Conservation (phyloP, 2,888 invertebrate genomes). For the Drosophila macrospina region DNA sequence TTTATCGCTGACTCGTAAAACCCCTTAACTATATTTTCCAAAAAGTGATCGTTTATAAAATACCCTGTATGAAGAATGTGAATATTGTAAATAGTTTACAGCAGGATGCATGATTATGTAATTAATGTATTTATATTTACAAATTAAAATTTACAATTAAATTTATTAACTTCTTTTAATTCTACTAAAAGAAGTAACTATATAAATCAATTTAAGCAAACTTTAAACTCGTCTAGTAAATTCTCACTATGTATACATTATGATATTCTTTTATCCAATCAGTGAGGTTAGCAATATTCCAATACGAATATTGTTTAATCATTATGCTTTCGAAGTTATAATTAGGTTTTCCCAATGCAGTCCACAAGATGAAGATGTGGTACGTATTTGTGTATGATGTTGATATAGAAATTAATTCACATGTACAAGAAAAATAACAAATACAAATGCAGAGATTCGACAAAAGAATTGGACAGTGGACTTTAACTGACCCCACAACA, state of each 20-base stretch:
- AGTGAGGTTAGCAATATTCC: too few species aligned
- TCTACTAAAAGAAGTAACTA: too few species aligned
- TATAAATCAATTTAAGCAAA: too few species aligned
- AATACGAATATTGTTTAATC: neutral
- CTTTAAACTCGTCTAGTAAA: too few species aligned
- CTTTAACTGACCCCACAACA: slow-evolving; percentile 7
- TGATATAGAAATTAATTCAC: neutral
- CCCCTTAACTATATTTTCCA: neutral
- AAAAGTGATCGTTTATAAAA: neutral
- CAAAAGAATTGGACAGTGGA: slow-evolving; percentile 22
- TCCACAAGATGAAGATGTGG: neutral
- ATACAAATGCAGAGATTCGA: slow-evolving; percentile 8
- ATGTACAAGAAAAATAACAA: slow-evolving; percentile 4
- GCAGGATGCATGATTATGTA: too few species aligned
- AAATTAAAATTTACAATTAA: too few species aligned
- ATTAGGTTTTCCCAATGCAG: neutral
- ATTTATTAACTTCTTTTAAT: too few species aligned
- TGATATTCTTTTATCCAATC: too few species aligned
- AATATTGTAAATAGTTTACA: neutral
- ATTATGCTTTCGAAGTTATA: neutral
- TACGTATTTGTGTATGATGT: neutral
- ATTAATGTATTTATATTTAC: too few species aligned
- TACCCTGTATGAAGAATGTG: neutral
- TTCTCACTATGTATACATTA: too few species aligned
- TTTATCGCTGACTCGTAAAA: neutral